Evolutionary conservation across 2,888 invertebrate genomes (phyloP).

Genomic region (Luffia ferchaultella): DNA sequence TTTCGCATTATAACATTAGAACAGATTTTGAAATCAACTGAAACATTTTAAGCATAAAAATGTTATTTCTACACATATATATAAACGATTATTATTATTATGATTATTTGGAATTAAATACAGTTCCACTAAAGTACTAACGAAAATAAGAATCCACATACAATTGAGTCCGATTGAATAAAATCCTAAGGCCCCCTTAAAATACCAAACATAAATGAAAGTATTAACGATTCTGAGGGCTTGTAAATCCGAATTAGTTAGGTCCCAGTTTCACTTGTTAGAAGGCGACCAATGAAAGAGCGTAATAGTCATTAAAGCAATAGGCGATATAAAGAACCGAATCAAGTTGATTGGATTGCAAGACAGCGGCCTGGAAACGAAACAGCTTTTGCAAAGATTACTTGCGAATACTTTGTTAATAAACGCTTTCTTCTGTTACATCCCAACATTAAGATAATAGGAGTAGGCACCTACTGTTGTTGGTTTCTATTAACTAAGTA

Average conservation of each 20-base stretch:
- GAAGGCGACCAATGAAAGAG: neutral
- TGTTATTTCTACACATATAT: no score
- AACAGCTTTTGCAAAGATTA: neutral
- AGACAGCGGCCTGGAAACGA: neutral
- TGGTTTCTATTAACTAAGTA: neutral
- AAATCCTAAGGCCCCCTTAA: neutral
- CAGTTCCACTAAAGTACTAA: no score
- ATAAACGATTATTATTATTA: no score
- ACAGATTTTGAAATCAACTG: no score
- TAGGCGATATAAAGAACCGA: neutral
- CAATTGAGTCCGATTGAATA: neutral
- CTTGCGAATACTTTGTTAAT: neutral
- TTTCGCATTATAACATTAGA: no score
- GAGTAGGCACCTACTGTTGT: neutral
- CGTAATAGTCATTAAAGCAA: neutral
- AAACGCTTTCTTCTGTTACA: neutral
- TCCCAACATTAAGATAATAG: neutral
- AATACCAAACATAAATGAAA: neutral
- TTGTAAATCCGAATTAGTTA: neutral
- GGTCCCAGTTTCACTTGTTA: neutral
- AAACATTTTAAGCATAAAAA: no score
- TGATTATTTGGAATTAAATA: no score
- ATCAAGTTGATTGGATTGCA: neutral
- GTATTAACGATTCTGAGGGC: neutral
- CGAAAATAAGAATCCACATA: no score